Conservation (phyloP, 2,888 invertebrate genomes). For the Callyntrura guangdongensis region DNA sequence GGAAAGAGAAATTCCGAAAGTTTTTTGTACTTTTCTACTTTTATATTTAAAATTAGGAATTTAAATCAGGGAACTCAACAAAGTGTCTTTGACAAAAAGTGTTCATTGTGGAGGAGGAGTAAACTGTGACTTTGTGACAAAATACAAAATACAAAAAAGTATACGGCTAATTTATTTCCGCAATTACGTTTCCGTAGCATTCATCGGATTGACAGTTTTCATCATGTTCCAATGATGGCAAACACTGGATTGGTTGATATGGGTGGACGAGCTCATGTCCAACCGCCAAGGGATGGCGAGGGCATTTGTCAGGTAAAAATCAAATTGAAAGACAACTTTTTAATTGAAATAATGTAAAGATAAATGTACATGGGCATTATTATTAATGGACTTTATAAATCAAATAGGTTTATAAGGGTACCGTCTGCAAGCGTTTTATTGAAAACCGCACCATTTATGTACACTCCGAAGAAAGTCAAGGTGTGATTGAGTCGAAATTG, state of each 20-base stretch:
- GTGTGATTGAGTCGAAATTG: conserved; percentile 93
- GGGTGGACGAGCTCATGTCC: conserved; percentile 75
- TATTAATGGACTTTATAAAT: too few relatives aligned
- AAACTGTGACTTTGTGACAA: conserved; percentile 27
- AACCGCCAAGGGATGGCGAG: conserved; percentile 84
- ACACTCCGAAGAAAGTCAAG: conserved; percentile 92
- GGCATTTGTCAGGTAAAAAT: conserved; percentile 83
- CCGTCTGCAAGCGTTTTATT: conserved; percentile 92
- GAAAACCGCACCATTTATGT: conserved; percentile 95
- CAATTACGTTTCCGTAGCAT: conserved; percentile 72
- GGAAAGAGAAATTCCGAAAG: conserved; percentile 44
- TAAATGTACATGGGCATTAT: too few relatives aligned
- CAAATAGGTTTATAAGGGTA: conserved; percentile 92
- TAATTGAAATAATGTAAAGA: too few relatives aligned
- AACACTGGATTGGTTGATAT: conserved; percentile 78
- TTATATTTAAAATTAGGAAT: conserved; percentile 35
- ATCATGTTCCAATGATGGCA: conserved; percentile 84
- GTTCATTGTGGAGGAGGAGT: conserved; percentile 33
- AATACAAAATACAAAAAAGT: background rate
- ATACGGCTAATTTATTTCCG: background rate
- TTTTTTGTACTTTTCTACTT: conserved; percentile 66
- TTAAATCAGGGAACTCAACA: conserved; percentile 15
- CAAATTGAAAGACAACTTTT: conserved; percentile 12
- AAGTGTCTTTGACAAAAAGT: conserved; percentile 54
- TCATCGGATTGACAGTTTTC: conserved; percentile 83